These are phyloP conservation scores for Xiphorhynchus elegans DNA, from an alignment of 2,113 vertebrate species.

Conservation along the genomic window DNA sequence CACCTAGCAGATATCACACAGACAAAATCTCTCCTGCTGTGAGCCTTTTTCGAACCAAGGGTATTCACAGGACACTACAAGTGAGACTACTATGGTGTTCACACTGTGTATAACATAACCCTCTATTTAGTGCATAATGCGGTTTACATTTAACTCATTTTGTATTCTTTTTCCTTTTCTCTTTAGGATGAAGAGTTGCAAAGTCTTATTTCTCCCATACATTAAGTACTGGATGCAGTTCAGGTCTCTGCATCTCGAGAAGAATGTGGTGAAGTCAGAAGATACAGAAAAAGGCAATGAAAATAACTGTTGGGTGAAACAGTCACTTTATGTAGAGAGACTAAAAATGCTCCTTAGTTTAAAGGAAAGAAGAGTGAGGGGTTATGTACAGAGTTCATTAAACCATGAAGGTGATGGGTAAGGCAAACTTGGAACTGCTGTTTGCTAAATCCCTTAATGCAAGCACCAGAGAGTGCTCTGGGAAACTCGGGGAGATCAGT, in stretches of 20 bases:
- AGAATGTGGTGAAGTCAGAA: neutral
- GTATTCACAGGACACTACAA: neutral
- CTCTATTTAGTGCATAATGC: neutral
- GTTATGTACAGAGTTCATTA: neutral
- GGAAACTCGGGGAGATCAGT: fast-evolving
- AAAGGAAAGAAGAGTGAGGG: neutral
- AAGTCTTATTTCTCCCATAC: neutral
- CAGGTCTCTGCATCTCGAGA: neutral
- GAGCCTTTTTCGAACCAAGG: neutral
- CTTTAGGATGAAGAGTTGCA: neutral
- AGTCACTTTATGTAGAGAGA: neutral
- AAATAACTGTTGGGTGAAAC: neutral
- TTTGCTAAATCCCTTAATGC: neutral
- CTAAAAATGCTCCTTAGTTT: neutral
- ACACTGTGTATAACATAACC: neutral
- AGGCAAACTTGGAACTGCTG: neutral
- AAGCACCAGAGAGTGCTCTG: neutral
- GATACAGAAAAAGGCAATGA: neutral
- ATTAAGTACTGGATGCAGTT: neutral
- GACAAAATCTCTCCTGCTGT: neutral
- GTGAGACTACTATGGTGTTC: neutral
- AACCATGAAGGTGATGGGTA: neutral
- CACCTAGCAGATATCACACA: neutral
- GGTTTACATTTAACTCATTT: neutral
- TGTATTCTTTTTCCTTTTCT: neutral